Percentiles rank a stretch among this genome's conserved stretches.
These are phyloP conservation scores for Aquatica leii DNA, from an alignment of 2,888 invertebrate genomes.

Conservation along the genomic window DNA sequence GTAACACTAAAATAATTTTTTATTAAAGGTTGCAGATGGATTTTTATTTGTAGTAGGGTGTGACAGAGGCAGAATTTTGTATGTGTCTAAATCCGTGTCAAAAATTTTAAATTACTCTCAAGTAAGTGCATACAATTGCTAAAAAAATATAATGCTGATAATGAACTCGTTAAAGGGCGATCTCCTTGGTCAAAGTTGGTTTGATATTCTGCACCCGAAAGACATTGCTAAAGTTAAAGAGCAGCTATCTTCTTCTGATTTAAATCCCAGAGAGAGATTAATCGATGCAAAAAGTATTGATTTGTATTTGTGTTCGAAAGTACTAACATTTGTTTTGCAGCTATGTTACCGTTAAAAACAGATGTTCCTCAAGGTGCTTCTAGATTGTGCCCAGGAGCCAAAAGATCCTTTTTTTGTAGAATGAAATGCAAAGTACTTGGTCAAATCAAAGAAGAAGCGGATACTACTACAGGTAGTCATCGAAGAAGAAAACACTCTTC, in stretches of 20 bases:
- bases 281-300: constrained; percentile 89
- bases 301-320: too few species aligned
- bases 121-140: too few species aligned
- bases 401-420: constrained; percentile 92
- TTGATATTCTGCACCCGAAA: constrained; percentile 93
- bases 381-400: constrained; percentile 84
- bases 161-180: constrained; percentile 72
- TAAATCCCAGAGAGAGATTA: constrained; percentile 85
- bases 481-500: constrained; percentile 70
- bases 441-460: constrained; percentile 79
- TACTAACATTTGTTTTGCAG: constrained; percentile 64
- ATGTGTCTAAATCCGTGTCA: constrained; percentile 88
- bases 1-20: background rate
- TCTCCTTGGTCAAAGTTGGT: constrained; percentile 89
- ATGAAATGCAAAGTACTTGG: constrained; percentile 80
- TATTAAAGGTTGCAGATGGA: constrained; percentile 80
- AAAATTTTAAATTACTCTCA: constrained; percentile 83
- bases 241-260: constrained; percentile 89
- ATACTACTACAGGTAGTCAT: constrained; percentile 68
- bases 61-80: constrained; percentile 88
- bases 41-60: constrained; percentile 94
- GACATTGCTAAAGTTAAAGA: constrained; percentile 96
- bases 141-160: too few species aligned
- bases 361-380: constrained; percentile 80
- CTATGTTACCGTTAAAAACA: constrained; percentile 90